phyloP scores from a whole-genome alignment of 2,888 invertebrate species.

The Macrophya alboannulata region DNA sequence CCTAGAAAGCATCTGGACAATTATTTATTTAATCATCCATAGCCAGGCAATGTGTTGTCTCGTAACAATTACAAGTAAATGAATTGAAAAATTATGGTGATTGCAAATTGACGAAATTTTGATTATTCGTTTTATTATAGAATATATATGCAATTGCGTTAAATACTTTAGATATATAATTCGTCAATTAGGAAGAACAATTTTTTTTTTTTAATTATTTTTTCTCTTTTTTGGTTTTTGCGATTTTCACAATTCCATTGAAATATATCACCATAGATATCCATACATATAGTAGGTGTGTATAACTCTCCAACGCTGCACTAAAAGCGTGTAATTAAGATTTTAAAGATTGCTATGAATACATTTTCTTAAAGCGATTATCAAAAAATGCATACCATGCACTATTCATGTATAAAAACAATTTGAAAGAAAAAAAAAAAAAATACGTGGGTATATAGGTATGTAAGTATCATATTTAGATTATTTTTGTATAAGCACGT shows the following conservation, averaged over 20 bases:
- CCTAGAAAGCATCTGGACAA: conserved; percentile 28
- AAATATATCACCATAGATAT: not conserved
- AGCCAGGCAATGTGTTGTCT: not conserved
- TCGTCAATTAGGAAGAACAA: conserved; percentile 3
- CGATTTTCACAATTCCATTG: not conserved
- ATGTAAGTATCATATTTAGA: not conserved
- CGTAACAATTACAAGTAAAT: not conserved
- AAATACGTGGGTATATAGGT: conserved; percentile 2
- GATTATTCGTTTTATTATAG: not conserved
- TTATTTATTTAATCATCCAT: conserved; percentile 5
- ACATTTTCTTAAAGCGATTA: conserved; percentile 16
- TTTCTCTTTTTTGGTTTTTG: not conserved
- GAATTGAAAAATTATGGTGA: not conserved
- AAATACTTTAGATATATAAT: conserved; percentile 1
- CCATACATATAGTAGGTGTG: not conserved
- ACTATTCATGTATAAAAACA: conserved; percentile 35
- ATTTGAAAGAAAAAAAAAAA: not conserved
- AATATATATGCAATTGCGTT: not conserved
- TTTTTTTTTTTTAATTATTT: not conserved
- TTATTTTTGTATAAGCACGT: not conserved
- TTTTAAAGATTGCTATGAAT: conserved; percentile 22
- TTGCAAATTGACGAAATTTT: not conserved
- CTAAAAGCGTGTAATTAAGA: conserved; percentile 24
- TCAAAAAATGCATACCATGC: conserved; percentile 50
- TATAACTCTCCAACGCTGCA: not conserved